Conservation (phyloP, 2,797 vertebrate genomes). For the Siniperca scherzeri region DNA sequence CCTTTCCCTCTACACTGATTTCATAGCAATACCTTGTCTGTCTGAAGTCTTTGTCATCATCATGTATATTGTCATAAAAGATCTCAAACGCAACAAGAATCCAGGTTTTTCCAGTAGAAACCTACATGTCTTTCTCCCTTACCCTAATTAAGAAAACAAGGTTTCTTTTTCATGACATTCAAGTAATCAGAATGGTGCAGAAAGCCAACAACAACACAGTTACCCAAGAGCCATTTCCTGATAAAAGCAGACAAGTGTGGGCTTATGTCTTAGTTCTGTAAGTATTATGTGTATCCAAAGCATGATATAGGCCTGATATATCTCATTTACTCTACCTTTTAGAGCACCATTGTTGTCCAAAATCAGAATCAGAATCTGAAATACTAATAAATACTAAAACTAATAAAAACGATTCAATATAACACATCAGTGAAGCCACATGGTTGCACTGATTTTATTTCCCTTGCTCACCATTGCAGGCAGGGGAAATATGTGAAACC, state of each 20-base stretch:
- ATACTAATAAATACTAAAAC: too few relatives aligned
- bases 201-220: neutral
- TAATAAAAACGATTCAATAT: neutral
- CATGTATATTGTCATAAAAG: too few relatives aligned
- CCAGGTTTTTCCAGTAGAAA: neutral
- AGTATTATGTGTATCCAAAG: neutral
- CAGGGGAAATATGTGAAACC: too few relatives aligned
- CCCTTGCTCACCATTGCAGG: neutral
- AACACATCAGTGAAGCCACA: too few relatives aligned
- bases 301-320: neutral
- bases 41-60: too few relatives aligned
- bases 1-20: too few relatives aligned
- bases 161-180: neutral
- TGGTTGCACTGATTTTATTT: neutral
- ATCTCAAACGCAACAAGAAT: too few relatives aligned
- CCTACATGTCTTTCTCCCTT: neutral
- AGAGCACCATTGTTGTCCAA: neutral
- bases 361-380: too few relatives aligned
- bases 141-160: neutral
- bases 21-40: too few relatives aligned
- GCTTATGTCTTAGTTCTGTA: too few relatives aligned
- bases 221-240: neutral
- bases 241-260: too few relatives aligned
- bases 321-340: too few relatives aligned
- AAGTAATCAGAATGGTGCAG: neutral